Base-by-base conservation (phyloP, 2,888 invertebrate species). In the Dicroscelio sp. region DNA sequence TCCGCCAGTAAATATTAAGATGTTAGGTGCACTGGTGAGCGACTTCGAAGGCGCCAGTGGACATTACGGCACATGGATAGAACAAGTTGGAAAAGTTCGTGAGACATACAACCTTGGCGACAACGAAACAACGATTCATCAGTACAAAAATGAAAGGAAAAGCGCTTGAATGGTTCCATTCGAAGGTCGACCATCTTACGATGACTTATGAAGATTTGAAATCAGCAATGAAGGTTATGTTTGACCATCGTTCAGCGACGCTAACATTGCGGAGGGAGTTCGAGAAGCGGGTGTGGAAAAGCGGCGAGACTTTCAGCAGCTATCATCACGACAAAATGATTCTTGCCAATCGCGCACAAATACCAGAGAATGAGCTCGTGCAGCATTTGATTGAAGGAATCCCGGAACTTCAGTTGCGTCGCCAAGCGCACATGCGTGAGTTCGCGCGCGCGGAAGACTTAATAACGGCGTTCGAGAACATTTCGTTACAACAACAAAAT, bases 321-420 rank as follows among this genome's bases (percentile, higher is more conserved):
- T 93, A 93, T 31, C 90, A 86, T 55, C 90, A 93, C 75, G 90
- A 90, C 10, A 94, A 94, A 73, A 63, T 82, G 2, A 71, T 82
- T n/a, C 79, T 90, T 1, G 90, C 65, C 0, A 92, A 92, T 78
- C 73, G 78, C 1, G 84, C 92, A 1, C 10, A 69, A 33, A n/a
- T 82, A 20, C 38, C 31, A 43, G 31, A 63, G 12, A 27, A 63
- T 1, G 78, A 78, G 20, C 30, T 78, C 10, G 12, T 78, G 8
- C 43, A 63, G n/a, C 63, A 78, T 33, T n/a, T 63, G 5, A 92
- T 93, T 23, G 90, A 92, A 5, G 92, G 89, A 0, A 93, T 93
- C 1, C 79, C 84, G 3, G 90, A 89, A 12, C 3, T 52, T 14
- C 55, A 23, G 5, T 43, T 92, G 0, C 88, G 86, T 20, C 58